Evolutionary conservation across 2,888 invertebrate genomes (phyloP).

Genomic region (Eilema caniola): DNA sequence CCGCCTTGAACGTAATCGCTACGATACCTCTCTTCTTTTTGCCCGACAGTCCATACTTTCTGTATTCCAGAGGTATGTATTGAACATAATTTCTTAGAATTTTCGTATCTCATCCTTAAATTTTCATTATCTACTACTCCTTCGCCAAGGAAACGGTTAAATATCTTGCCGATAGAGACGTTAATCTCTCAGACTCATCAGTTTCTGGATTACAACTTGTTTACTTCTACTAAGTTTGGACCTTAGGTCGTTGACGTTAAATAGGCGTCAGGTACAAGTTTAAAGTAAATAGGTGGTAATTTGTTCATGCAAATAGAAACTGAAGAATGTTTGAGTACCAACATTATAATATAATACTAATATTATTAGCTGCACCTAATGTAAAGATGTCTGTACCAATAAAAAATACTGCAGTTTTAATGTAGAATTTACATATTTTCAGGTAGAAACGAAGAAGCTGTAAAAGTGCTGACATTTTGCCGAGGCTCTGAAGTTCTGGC

Average conservation of each 20-base stretch:
- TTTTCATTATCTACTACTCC: not conserved
- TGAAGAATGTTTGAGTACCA: not conserved
- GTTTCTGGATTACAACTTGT: too few relatives aligned
- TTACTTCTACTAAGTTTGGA: too few relatives aligned
- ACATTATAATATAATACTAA: too few relatives aligned
- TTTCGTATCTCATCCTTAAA: not conserved
- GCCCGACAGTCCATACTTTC: slow-evolving; percentile 72
- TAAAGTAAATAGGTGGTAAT: too few relatives aligned
- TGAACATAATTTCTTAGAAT: not conserved
- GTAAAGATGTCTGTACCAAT: too few relatives aligned
- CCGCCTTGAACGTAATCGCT: slow-evolving; percentile 46
- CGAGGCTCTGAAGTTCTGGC: slow-evolving; percentile 65
- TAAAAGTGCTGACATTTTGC: slow-evolving; percentile 61
- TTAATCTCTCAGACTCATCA: too few relatives aligned
- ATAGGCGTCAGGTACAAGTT: too few relatives aligned
- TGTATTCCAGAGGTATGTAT: slow-evolving; percentile 65
- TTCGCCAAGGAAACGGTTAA: too few relatives aligned
- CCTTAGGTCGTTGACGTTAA: too few relatives aligned
- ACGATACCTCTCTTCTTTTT: slow-evolving; percentile 66
- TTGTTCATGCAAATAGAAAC: not conserved
- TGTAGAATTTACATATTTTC: slow-evolving; percentile 28
- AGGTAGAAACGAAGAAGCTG: slow-evolving; percentile 65
- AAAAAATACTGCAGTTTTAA: too few relatives aligned
- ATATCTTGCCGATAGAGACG: too few relatives aligned
- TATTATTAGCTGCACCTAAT: too few relatives aligned